These are phyloP conservation scores for Lasiurus cinereus DNA, from an alignment of 2,113 vertebrate genomes.

Conservation along the genomic window DNA sequence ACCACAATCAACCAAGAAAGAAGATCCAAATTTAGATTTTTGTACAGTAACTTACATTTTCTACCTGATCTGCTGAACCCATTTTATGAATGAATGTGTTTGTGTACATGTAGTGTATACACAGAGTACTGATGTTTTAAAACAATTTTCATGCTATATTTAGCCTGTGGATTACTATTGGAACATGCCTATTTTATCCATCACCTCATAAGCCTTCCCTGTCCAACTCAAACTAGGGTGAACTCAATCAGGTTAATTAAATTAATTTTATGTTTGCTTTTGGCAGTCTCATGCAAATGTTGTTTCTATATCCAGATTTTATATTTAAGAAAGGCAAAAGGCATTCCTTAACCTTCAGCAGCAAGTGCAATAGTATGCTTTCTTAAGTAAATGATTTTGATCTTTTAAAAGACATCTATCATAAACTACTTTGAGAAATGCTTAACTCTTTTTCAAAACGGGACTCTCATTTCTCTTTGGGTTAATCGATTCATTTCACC, in stretches of 20 bases:
- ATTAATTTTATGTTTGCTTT: not conserved
- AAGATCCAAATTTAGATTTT: not conserved
- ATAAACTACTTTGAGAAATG: constrained; percentile 49
- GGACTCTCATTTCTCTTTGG: constrained; percentile 46
- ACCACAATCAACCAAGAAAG: not conserved
- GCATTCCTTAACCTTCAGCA: not conserved
- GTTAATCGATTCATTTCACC: constrained; percentile 18
- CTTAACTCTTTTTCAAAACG: constrained; percentile 12
- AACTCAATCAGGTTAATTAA: not conserved
- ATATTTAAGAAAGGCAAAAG: constrained; percentile 7
- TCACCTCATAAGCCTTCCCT: accelerated
- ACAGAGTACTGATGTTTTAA: not conserved
- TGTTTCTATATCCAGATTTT: not conserved
- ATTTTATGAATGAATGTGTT: not conserved
- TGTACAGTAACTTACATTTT: not conserved
- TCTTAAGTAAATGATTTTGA: constrained; percentile 56
- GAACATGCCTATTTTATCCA: not conserved
- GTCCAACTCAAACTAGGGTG: not conserved
- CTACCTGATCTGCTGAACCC: accelerated
- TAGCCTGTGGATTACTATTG: not conserved
- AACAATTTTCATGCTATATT: not conserved
- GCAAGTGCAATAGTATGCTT: not conserved
- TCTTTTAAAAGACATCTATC: constrained; percentile 51
- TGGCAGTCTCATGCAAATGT: not conserved
- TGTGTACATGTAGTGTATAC: not conserved